Evolutionary conservation across 2,113 vertebrate genomes (phyloP), one percentile per base, ranked within the genome.

Genomic region (Sinocyclocheilus grahami): DNA sequence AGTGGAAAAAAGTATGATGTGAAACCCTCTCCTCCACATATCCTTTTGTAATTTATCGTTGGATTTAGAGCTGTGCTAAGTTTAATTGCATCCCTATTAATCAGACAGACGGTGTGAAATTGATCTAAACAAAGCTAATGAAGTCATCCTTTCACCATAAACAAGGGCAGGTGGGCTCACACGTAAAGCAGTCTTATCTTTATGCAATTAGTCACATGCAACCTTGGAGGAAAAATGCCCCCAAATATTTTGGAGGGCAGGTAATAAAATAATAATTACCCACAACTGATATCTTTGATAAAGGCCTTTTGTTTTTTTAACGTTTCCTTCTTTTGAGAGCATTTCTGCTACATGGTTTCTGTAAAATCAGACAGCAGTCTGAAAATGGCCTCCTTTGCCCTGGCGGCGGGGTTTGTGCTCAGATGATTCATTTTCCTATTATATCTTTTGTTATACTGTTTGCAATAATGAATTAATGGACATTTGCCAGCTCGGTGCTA

Each of bases 51-150:
- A 96, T 94, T 94, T 93, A 94, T 95, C 89, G 90, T 94, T 87
- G 90, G 83, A 84, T 81, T 90, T 91, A 92, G 91, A 84, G 87
- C 8, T 33, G 82, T 90, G 86, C 92, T 92, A 88, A 71, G 71
- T 94, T 94, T 94, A 94, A 93, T 93, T 94, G 88, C 69, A 1
- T 79, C 91, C 80, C 91, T 86, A 89, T 94, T 95, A 94, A 91
- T 82, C 85, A 93, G 91, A 93, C 71, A 90, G 91, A 91, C 84
- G 83, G 87, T 91, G 91, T 89, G 88, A 86, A 86, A 82, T 93
- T 90, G 91, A 90, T 94, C 87, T 91, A 89, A 89, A 86, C 87
- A 89, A 92, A 93, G 91, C 85, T 88, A 86, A 92, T 94, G 91
- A 93, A 94, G 91, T 94, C 89, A 94, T 92, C 78, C 60, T 22